phyloP scores from a whole-genome alignment of 2,113 vertebrate genomes.

The Chelonoidis abingdonii region DNA sequence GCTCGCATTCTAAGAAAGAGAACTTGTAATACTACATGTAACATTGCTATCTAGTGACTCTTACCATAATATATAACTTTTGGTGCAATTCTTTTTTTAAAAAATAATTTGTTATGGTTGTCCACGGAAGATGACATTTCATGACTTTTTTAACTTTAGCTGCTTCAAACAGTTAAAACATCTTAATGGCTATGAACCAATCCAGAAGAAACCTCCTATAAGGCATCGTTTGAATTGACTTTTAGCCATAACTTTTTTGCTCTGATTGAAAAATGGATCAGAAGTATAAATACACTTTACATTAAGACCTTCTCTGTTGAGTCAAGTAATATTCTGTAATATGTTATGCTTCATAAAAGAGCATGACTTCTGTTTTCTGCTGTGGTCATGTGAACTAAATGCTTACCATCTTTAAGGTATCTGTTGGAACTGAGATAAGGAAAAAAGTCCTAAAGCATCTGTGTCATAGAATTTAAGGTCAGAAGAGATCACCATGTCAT shows the following conservation, averaged over 20 bases:
- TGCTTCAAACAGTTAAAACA: neutral
- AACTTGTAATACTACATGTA: neutral
- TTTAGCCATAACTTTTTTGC: neutral
- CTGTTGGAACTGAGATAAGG: too few species aligned
- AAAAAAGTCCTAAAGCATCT: too few species aligned
- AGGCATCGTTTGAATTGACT: neutral
- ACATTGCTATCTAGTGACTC: neutral
- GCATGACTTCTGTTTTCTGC: too few species aligned
- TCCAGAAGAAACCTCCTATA: neutral
- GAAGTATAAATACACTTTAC: too few species aligned
- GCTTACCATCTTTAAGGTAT: too few species aligned
- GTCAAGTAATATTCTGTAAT: too few species aligned
- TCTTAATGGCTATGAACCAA: neutral
- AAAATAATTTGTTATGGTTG: neutral
- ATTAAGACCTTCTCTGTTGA: too few species aligned
- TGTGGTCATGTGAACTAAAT: too few species aligned
- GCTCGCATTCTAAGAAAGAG: neutral
- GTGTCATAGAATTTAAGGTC: too few species aligned
- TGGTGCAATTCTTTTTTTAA: neutral
- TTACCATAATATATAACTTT: neutral
- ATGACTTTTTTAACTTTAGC: neutral
- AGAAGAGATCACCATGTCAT: too few species aligned
- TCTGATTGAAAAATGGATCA: too few species aligned
- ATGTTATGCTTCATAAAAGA: too few species aligned
- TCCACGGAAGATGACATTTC: neutral